phyloP scores from a whole-genome alignment of 2,797 vertebrate species.

The Enteromius trimaculatus region DNA sequence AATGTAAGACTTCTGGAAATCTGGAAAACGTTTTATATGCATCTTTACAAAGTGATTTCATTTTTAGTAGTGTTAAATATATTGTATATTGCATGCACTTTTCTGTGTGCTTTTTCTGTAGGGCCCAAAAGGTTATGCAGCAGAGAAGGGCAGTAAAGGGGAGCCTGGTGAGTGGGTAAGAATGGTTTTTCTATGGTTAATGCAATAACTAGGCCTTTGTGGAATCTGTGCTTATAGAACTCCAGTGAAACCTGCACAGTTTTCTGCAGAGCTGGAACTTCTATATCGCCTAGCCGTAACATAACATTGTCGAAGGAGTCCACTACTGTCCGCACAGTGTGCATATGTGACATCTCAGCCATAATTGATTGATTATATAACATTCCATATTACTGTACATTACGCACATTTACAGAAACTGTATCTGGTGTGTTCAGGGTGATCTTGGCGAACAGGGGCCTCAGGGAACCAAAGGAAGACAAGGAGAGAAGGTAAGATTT shows the following conservation, averaged over 20 bases:
- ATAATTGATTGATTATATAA: neutral
- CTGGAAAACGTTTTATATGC: conserved; percentile 51
- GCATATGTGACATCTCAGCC: neutral
- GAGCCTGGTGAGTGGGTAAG: conserved; percentile 85
- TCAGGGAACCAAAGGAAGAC: conserved; percentile 73
- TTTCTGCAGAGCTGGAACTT: neutral
- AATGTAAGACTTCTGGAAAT: conserved; percentile 69
- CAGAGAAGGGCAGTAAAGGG: conserved; percentile 77
- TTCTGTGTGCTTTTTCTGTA: conserved; percentile 52
- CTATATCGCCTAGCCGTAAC: neutral
- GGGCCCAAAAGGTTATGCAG: conserved; percentile 76
- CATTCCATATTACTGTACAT: neutral
- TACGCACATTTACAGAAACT: neutral
- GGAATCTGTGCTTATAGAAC: neutral
- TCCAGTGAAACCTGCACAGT: neutral
- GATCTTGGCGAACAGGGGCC: conserved; percentile 76
- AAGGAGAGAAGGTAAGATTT: conserved; percentile 70
- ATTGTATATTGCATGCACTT: neutral
- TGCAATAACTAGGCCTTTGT: neutral
- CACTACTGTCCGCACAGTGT: neutral
- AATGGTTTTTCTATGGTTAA: conserved; percentile 62
- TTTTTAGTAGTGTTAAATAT: neutral
- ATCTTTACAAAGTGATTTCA: neutral
- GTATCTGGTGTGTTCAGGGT: conserved; percentile 67
- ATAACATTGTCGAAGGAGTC: conserved; percentile 1